Conservation (phyloP, 2,113 vertebrate species). For the Arvicanthis niloticus region DNA sequence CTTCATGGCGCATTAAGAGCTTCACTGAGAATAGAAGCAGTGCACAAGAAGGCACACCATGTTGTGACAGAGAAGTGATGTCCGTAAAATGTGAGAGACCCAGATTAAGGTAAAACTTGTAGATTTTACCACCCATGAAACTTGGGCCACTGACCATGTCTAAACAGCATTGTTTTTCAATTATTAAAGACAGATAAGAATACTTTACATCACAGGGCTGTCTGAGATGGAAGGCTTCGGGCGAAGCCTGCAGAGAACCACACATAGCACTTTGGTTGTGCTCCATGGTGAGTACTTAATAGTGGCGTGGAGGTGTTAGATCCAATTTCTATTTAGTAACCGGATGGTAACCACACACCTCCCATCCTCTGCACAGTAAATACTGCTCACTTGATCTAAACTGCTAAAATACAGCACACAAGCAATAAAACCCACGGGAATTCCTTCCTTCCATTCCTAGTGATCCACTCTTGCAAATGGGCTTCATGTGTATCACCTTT, state of each 20-base stretch:
- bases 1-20: not conserved
- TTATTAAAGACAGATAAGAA: not conserved
- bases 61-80: not conserved
- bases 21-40: not conserved
- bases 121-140: not conserved
- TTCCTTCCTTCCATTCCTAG: not conserved
- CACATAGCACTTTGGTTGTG: not conserved
- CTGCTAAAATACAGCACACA: not conserved
- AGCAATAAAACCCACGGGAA: not conserved
- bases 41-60: accelerated
- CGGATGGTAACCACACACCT: not conserved
- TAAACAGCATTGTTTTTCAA: not conserved
- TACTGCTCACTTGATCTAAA: not conserved
- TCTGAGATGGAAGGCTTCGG: not conserved
- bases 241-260: not conserved
- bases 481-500: too few species aligned
- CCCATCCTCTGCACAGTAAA: not conserved
- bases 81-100: not conserved
- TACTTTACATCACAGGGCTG: not conserved
- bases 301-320: not conserved
- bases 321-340: not conserved
- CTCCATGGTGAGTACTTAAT: not conserved
- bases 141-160: not conserved
- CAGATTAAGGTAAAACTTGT: not conserved
- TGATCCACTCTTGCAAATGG: not conserved